Conservation (phyloP, 2,797 vertebrate genomes). For the Amazonetta brasiliensis region DNA sequence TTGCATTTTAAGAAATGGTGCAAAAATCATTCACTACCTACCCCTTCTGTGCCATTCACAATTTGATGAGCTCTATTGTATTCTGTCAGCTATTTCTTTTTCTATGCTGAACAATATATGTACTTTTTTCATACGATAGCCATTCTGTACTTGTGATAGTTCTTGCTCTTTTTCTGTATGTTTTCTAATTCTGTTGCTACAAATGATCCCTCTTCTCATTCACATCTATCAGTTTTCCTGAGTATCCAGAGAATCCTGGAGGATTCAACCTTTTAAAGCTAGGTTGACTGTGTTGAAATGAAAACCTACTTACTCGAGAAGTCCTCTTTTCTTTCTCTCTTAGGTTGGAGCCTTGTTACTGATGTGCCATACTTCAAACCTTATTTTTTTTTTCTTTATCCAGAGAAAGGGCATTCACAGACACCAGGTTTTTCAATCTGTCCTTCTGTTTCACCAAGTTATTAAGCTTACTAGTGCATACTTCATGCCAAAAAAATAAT, state of each 20-base stretch:
- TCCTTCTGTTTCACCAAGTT: not conserved
- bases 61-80: not conserved
- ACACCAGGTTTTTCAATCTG: not conserved
- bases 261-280: not conserved
- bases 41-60: not conserved
- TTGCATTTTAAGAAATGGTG: not conserved
- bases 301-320: not conserved
- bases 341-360: not conserved
- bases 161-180: not conserved
- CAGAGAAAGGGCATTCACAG: not conserved
- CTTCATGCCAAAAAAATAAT: not conserved
- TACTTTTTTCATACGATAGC: not conserved
- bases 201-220: not conserved
- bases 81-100: not conserved
- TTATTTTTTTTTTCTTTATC: not conserved
- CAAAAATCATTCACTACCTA: not conserved
- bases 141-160: not conserved
- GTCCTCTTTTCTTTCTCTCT: not conserved
- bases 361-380: not conserved
- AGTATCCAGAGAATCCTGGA: not conserved
- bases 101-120: not conserved
- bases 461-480: not conserved
- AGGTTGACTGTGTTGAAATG: not conserved
- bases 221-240: not conserved
- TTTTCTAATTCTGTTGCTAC: not conserved